These are phyloP conservation scores for Fulica atra DNA, from an alignment of 2,113 vertebrate species.

Conservation along the genomic window DNA sequence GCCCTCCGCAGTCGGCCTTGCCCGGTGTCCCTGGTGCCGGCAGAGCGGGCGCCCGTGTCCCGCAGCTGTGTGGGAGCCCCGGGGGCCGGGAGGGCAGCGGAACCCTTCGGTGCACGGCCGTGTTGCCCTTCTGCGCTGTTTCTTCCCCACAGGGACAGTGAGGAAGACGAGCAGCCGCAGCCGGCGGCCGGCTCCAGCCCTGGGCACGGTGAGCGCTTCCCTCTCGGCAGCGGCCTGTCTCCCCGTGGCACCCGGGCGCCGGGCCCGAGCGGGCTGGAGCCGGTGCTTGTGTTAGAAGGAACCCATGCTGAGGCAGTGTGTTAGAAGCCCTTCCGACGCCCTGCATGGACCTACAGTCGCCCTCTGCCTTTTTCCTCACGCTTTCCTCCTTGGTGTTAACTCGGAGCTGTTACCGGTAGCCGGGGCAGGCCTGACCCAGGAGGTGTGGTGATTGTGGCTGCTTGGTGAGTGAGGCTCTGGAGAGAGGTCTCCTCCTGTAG, in stretches of 20 bases:
- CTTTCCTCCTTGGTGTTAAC: neutral
- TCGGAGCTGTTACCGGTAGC: rapidly evolving
- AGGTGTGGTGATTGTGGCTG: neutral
- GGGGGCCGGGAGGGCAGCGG: rapidly evolving
- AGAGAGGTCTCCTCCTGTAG: neutral
- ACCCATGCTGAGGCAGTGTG: too few relatives aligned
- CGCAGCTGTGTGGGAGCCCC: neutral
- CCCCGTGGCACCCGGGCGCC: rapidly evolving
- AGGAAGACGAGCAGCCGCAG: neutral
- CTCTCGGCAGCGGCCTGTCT: rapidly evolving
- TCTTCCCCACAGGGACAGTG: neutral
- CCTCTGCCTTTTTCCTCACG: rapidly evolving
- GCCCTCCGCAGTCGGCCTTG: too few relatives aligned
- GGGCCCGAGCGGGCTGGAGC: neutral
- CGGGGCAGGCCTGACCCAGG: rapidly evolving
- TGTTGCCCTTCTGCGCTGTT: neutral
- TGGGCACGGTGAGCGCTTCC: neutral
- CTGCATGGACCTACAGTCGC: rapidly evolving
- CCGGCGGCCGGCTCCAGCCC: neutral
- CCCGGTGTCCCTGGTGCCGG: neutral
- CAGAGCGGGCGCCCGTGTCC: neutral
- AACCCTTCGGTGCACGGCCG: rapidly evolving
- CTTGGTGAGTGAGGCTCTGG: rapidly evolving
- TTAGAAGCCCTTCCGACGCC: neutral
- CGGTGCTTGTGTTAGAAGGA: rapidly evolving